Evolutionary conservation across 2,888 invertebrate genomes (phyloP).

Genomic region (Oxystoma pomonae): DNA sequence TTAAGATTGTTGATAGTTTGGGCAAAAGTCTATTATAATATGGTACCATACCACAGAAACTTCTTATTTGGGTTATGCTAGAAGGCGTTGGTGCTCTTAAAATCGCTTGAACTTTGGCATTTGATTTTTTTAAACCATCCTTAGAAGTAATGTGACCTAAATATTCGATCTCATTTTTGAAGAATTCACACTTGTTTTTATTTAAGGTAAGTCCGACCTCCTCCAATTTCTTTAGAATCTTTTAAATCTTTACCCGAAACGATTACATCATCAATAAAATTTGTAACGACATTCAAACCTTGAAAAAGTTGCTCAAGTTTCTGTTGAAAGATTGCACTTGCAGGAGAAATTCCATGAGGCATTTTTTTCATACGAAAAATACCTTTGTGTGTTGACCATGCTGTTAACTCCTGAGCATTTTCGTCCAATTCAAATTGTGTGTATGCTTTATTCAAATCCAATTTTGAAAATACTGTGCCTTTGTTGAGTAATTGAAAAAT

Average conservation of each 20-base stretch:
- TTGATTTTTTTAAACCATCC: conserved; percentile 16
- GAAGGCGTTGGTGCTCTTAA: conserved; percentile 16
- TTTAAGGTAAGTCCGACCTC: conserved; percentile 20
- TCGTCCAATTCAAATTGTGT: background rate
- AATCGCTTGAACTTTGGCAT: conserved; percentile 20
- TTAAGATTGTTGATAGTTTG: conserved; percentile 20
- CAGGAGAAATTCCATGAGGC: conserved; percentile 35
- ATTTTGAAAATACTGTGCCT: background rate
- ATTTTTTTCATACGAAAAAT: conserved; percentile 8
- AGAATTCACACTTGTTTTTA: conserved; percentile 19
- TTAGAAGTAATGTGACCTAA: conserved; percentile 11
- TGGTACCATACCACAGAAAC: conserved; percentile 22
- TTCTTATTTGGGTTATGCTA: conserved; percentile 18
- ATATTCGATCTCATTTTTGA: conserved; percentile 7
- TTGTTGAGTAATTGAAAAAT: background rate
- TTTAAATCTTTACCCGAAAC: conserved; percentile 17
- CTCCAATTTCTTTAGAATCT: conserved; percentile 16
- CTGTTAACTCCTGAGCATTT: background rate
- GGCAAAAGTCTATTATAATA: conserved; percentile 24
- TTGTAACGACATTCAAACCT: conserved; percentile 28
- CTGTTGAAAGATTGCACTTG: conserved; percentile 39
- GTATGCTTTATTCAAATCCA: background rate
- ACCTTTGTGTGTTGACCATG: background rate
- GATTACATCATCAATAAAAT: conserved; percentile 34
- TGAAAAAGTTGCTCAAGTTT: conserved; percentile 29